These are phyloP conservation scores for Dascillus cervinus DNA, from an alignment of 2,888 invertebrate species.

Conservation along the genomic window DNA sequence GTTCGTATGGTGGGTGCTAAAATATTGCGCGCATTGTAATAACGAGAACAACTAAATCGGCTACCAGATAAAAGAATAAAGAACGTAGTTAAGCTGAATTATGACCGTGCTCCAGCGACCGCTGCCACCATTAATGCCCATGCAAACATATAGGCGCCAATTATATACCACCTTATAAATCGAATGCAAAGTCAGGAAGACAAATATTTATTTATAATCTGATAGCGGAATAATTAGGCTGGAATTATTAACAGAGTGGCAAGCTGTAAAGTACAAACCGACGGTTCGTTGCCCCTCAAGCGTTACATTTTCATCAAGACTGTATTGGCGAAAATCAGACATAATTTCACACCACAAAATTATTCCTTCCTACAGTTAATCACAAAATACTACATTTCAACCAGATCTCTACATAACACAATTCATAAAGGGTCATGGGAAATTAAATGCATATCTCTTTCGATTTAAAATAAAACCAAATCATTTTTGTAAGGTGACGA, in stretches of 20 bases:
- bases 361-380: too few species aligned
- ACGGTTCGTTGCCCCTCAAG: too few species aligned
- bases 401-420: too few species aligned
- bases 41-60: conserved; percentile 33
- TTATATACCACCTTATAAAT: conserved; percentile 37
- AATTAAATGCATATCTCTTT: too few species aligned
- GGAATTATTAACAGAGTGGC: conserved; percentile 2
- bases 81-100: conserved; percentile 35
- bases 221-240: conserved; percentile 13
- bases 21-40: conserved; percentile 28
- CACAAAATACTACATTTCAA: too few species aligned
- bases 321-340: too few species aligned
- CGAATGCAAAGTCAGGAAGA: conserved; percentile 10
- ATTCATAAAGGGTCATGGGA: too few species aligned
- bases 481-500: too few species aligned
- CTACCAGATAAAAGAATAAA: conserved; percentile 37
- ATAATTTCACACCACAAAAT: too few species aligned
- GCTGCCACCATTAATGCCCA: conserved; percentile 35
- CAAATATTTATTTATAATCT: conserved; percentile 15
- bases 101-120: conserved; percentile 28
- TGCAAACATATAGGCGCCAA: conserved; percentile 37
- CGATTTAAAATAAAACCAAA: too few species aligned
- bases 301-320: too few species aligned
- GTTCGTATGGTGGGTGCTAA: conserved; percentile 31
- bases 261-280: too few species aligned